Percentiles rank a stretch among this genome's conserved stretches.
Evolutionary conservation across 2,797 vertebrate species (phyloP).

Genomic region (Tachyglossus aculeatus): DNA sequence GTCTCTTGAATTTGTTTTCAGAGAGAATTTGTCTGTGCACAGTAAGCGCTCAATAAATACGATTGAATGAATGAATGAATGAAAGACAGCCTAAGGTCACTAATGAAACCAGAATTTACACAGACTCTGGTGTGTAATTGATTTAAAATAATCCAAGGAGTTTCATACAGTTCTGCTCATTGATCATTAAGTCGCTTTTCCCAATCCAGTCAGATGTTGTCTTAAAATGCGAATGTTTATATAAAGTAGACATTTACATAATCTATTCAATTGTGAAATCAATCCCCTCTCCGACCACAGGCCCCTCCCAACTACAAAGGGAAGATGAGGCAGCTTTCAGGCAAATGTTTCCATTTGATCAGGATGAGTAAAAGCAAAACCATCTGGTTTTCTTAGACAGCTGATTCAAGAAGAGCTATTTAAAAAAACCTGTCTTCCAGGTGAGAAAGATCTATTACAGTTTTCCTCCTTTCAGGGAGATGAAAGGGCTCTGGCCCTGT

Average conservation of each 20-base stretch:
- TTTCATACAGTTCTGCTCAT: conserved; percentile 24
- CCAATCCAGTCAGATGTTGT: conserved; percentile 36
- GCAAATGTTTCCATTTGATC: conserved; percentile 83
- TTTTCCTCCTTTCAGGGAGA: conserved; percentile 78
- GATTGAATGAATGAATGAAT: too few relatives aligned
- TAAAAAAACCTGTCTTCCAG: conserved; percentile 60
- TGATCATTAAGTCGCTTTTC: conserved; percentile 32
- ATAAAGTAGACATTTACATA: conserved; percentile 12
- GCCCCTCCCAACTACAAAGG: conserved; percentile 16
- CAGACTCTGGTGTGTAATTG: background rate
- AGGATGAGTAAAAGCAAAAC: conserved; percentile 72
- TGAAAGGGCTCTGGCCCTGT: conserved; percentile 81
- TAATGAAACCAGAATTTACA: background rate
- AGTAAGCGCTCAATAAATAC: too few relatives aligned
- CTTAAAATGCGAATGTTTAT: conserved; percentile 20
- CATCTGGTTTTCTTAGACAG: conserved; percentile 73
- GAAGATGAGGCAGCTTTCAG: conserved; percentile 25
- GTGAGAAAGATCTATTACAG: conserved; percentile 70
- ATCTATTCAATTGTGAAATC: conserved; percentile 18
- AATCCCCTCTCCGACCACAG: background rate
- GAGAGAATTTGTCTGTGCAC: too few relatives aligned
- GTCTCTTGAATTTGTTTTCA: background rate
- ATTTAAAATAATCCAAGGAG: conserved; percentile 5
- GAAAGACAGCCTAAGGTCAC: background rate
- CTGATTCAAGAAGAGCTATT: conserved; percentile 67